Evolutionary conservation across 2,888 invertebrate species (phyloP).

Genomic region (Phengaris alcon): DNA sequence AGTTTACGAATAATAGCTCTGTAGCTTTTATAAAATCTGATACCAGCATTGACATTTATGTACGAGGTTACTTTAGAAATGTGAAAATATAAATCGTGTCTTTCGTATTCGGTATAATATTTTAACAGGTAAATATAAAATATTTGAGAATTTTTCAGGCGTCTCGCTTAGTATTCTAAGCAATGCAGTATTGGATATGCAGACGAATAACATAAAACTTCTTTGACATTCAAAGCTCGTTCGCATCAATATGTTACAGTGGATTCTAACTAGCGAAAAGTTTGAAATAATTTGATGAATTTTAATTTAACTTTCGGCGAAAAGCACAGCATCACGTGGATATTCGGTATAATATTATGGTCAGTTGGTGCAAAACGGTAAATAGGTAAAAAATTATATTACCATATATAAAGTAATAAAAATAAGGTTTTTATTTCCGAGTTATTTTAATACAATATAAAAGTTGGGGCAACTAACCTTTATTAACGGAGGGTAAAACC

Average conservation of each 20-base stretch:
- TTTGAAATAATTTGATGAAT: too few species aligned
- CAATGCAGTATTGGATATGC: constrained; percentile 25
- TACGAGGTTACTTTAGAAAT: neutral
- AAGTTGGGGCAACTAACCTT: too few species aligned
- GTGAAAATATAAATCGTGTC: neutral
- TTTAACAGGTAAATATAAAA: constrained; percentile 23
- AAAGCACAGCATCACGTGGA: too few species aligned
- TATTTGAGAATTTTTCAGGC: neutral
- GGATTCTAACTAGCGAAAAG: neutral
- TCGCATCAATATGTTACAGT: constrained; percentile 8
- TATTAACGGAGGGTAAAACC: too few species aligned
- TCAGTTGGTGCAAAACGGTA: too few species aligned
- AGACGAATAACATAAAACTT: constrained; percentile 25
- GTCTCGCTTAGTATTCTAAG: constrained; percentile 24
- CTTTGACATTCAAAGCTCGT: constrained; percentile 20
- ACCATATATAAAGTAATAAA: too few species aligned
- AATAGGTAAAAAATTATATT: too few species aligned
- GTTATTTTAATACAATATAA: too few species aligned
- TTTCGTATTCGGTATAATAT: neutral
- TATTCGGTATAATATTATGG: too few species aligned
- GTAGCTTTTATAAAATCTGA: neutral
- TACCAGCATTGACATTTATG: neutral
- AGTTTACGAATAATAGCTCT: neutral
- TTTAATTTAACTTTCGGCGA: too few species aligned
- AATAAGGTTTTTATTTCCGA: too few species aligned